Conservation (phyloP, 2,113 vertebrate species). For the Catagonus wagneri region DNA sequence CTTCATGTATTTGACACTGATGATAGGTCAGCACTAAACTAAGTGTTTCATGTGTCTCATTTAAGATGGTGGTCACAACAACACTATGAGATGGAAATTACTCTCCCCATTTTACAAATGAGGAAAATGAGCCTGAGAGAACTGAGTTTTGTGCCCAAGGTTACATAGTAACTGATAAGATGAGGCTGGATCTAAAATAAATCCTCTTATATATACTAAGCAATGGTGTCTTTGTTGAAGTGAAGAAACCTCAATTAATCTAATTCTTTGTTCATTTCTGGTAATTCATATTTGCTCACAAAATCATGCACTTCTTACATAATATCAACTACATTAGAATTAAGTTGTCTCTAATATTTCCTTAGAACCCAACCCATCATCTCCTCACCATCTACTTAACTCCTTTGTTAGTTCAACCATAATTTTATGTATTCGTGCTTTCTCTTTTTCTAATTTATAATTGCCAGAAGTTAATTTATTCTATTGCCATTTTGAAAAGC, state of each 20-base stretch:
- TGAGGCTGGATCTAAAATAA: constrained; percentile 53
- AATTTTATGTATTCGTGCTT: constrained; percentile 46
- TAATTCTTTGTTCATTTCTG: constrained; percentile 46
- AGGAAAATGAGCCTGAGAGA: constrained; percentile 3
- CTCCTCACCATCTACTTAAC: constrained; percentile 13
- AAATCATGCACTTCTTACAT: constrained; percentile 6
- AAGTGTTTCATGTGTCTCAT: neutral
- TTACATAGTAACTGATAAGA: neutral
- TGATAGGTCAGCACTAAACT: neutral
- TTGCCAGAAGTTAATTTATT: constrained; percentile 27
- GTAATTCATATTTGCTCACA: neutral
- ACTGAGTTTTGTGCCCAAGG: neutral
- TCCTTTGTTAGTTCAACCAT: constrained; percentile 19
- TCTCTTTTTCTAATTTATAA: constrained; percentile 47
- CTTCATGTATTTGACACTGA: neutral
- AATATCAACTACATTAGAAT: constrained; percentile 52
- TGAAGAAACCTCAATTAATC: neutral
- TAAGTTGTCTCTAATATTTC: constrained; percentile 21
- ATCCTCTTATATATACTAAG: neutral
- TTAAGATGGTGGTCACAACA: constrained; percentile 43
- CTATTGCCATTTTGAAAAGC: constrained; percentile 48
- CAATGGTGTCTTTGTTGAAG: neutral
- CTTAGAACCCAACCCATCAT: constrained; percentile 23
- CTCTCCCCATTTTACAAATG: neutral
- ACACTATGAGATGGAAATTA: neutral